Percentiles rank a stretch among this genome's conserved stretches.
phyloP scores from a whole-genome alignment of 2,888 invertebrate species.

The Parnassius mnemosyne region DNA sequence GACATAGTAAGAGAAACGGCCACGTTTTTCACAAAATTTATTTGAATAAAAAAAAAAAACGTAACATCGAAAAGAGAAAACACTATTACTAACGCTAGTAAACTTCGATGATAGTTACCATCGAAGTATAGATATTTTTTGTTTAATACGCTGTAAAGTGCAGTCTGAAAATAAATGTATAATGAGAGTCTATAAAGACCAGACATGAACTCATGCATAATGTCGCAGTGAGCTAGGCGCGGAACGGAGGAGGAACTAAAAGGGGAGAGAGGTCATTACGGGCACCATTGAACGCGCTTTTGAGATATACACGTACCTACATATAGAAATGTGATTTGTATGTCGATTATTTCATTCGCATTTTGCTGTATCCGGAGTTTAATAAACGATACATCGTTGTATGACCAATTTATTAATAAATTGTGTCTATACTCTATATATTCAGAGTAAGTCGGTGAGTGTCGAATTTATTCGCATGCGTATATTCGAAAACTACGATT shows the following conservation, averaged over 20 bases:
- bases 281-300: conserved; percentile 11
- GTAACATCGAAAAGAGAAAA: too few species aligned
- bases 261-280: conserved; percentile 17
- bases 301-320: not conserved
- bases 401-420: too few species aligned
- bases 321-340: not conserved
- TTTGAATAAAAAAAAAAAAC: too few species aligned
- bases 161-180: not conserved
- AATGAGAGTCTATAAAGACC: conserved; percentile 1
- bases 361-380: conserved; percentile 2
- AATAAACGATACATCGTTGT: not conserved
- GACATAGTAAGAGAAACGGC: too few species aligned
- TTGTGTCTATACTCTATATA: too few species aligned
- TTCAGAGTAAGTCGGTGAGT: too few species aligned
- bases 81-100: too few species aligned
- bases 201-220: conserved; percentile 14
- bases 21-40: too few species aligned
- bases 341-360: conserved; percentile 11
- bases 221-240: conserved; percentile 5
- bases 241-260: conserved; percentile 11
- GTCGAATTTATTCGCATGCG: too few species aligned
- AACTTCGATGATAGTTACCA: too few species aligned
- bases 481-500: too few species aligned
- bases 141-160: not conserved
- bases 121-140: not conserved